Evolutionary conservation across 2,113 vertebrate genomes (phyloP).

Genomic region (Oenanthe melanoleuca): DNA sequence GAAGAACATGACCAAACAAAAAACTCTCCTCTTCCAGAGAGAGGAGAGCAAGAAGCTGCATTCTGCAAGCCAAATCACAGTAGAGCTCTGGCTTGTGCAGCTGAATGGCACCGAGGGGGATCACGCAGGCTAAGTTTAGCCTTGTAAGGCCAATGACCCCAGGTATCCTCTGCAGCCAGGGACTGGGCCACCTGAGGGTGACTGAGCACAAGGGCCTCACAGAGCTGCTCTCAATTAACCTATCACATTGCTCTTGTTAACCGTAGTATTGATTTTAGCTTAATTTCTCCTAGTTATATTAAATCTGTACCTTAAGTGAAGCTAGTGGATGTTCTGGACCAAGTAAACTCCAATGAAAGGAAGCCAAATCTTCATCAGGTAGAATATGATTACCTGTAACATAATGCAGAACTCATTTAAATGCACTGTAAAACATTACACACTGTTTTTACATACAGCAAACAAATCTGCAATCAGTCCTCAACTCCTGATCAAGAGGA

Average conservation of each 20-base stretch:
- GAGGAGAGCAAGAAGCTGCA: not conserved
- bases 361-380: conserved; percentile 98
- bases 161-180: not conserved
- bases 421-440: not conserved
- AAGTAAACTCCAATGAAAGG: conserved; percentile 98
- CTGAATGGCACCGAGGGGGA: not conserved
- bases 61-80: not conserved
- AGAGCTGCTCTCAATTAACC: not conserved
- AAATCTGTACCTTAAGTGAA: conserved; percentile 89
- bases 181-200: not conserved
- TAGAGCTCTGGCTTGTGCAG: not conserved
- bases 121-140: conserved; percentile 6
- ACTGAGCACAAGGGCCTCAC: not conserved
- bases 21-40: not conserved
- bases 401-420: conserved; percentile 49
- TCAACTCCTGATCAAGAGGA: not conserved
- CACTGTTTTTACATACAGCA: not conserved
- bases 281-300: not conserved
- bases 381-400: conserved; percentile 94
- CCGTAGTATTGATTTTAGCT: not conserved
- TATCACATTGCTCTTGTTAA: not conserved
- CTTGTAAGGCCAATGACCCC: not conserved
- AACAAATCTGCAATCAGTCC: not conserved
- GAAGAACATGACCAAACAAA: not conserved
- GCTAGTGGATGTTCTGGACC: conserved; percentile 96